Base-by-base conservation (phyloP, 2,113 vertebrate species). In the Ictidomys tridecemlineatus region DNA sequence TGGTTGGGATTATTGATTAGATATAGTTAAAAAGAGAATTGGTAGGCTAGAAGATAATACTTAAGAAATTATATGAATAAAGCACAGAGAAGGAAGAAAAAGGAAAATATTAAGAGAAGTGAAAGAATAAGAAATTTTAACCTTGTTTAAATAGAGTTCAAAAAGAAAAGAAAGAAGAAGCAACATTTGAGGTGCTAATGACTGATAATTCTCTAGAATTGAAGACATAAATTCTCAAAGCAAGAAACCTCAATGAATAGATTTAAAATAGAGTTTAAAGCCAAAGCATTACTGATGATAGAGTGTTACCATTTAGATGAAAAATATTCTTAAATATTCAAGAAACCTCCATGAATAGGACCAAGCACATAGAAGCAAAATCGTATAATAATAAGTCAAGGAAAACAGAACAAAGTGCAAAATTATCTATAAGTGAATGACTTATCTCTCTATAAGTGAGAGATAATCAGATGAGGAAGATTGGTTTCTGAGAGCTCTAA, bases 11-110 rank as follows among this genome's bases (percentile, higher is more conserved):
- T 88, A 10, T 4, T 72, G 10, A 42, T 90, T 94, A 94, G 32
- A 96, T 45, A 34, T 1, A 77, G 34, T 95, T 80, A 88, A 76
- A 89, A 83, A 82, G 78, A 74, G 51, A 95, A 89, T 85, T 37
- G 22, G 24, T 91, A 32, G 61, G 61, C 28, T 91, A 30, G 92
- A 93, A 88, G 86, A 45, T 39, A 84, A 69, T 63, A 26, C 26
- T 80, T 61, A 85, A 77, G 61, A 83, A 61, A 88, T 72, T 91
- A 77, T 24, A 42, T n/a, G 91, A 67, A 56, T 65, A 26, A 18
- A 73, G 42, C 32, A 95, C 1, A 70, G 8, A 82, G 63, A 76
- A 70, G 69, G 17, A 89, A 76, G 78, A 34, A 82, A 24, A 58
- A 61, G 30, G 20, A 91, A 96, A 92, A 73, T 92, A 3, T 86